A percentile compares a stretch with the other conserved stretches of the same genome.
phyloP scores from a whole-genome alignment of 2,888 invertebrate genomes.

The Acronicta psi region DNA sequence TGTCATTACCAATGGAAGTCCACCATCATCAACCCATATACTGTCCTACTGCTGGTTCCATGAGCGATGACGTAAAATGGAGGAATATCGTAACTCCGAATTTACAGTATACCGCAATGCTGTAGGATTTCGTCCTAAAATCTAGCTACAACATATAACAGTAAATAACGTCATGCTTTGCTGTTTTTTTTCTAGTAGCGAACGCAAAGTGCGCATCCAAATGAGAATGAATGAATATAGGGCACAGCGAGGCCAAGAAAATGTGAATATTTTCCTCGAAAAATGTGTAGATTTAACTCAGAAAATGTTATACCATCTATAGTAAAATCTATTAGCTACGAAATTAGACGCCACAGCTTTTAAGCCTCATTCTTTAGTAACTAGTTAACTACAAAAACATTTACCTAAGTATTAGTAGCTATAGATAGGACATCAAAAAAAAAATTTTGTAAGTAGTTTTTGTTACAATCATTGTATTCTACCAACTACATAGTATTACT shows the following conservation, averaged over 20 bases:
- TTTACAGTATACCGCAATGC: not conserved
- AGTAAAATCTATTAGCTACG: constrained; percentile 32
- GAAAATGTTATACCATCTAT: constrained; percentile 21
- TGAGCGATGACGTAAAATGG: no score
- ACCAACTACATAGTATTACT: no score
- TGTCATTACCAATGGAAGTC: no score
- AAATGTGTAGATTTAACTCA: constrained; percentile 35
- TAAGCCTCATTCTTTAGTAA: no score
- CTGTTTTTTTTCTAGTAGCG: constrained; percentile 25
- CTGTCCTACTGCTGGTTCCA: no score
- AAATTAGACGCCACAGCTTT: constrained; percentile 15
- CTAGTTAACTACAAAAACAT: no score
- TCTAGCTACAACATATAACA: constrained; percentile 21
- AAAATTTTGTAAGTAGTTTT: no score
- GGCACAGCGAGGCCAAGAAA: constrained; percentile 44
- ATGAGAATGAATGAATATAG: constrained; percentile 46
- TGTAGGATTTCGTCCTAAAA: constrained; percentile 7
- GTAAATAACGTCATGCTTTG: constrained; percentile 31
- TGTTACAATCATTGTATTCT: no score
- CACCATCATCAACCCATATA: no score
- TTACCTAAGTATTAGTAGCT: no score
- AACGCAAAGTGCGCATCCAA: constrained; percentile 39
- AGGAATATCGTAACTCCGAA: not conserved
- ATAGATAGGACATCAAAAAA: no score
- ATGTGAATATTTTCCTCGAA: constrained; percentile 37